Conservation (phyloP, 92 coral and sea anemone species). For the Palythoa heliodiscus region DNA sequence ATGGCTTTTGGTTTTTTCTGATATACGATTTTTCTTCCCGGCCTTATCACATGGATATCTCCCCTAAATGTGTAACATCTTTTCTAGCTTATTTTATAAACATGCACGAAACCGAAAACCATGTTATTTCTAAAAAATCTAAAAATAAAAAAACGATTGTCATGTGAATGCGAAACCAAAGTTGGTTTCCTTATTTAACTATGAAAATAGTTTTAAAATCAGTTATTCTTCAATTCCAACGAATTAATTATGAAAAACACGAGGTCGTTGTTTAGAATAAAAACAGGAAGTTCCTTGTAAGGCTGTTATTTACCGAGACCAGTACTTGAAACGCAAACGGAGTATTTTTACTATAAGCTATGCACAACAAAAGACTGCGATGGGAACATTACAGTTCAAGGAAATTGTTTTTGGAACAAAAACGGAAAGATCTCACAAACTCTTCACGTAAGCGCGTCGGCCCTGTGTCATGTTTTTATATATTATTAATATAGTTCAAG, state of each 20-base stretch:
- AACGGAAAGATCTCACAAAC: background rate
- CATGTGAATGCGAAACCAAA: background rate
- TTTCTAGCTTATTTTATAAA: background rate
- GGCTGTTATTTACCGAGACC: background rate
- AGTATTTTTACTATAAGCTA: background rate
- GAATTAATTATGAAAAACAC: conserved; percentile 19
- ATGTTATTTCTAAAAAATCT: background rate
- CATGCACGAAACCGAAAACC: background rate
- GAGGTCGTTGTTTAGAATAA: conserved; percentile 21
- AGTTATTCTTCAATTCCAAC: background rate
- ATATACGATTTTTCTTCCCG: too few species aligned
- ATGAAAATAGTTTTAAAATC: background rate
- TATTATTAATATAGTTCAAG: too few species aligned
- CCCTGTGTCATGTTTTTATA: too few species aligned
- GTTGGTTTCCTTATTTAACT: conserved; percentile 19
- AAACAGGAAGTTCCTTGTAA: background rate
- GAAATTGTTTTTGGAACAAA: conserved; percentile 3
- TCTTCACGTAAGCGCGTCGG: background rate
- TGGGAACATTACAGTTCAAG: conserved; percentile 18
- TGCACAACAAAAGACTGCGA: background rate
- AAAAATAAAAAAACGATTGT: background rate
- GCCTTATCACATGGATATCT: too few species aligned
- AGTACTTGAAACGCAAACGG: background rate
- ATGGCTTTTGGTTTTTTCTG: too few species aligned
- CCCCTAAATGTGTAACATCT: background rate